Evolutionary conservation across 2,113 vertebrate species (phyloP).

Genomic region (Proteles cristata): DNA sequence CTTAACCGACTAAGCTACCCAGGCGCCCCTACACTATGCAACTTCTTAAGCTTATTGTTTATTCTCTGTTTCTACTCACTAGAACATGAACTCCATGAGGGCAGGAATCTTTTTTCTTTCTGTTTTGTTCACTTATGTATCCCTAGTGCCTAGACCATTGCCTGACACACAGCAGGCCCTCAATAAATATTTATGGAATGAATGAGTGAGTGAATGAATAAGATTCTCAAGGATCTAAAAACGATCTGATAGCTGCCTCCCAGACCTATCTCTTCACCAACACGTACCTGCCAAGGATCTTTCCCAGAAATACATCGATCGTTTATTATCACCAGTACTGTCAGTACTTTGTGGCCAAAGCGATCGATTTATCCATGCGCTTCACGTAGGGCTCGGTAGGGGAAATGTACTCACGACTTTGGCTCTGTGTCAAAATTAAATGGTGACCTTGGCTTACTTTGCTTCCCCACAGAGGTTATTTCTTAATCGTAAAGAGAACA

Average conservation of each 20-base stretch:
- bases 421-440: slow-evolving; percentile 71
- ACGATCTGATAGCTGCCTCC: not conserved
- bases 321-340: not conserved
- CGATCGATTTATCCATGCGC: not conserved
- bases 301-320: slow-evolving; percentile 62
- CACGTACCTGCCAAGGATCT: not conserved
- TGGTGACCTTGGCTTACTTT: slow-evolving; percentile 69
- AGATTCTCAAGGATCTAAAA: slow-evolving; percentile 18
- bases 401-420: slow-evolving; percentile 9
- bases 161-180: not conserved
- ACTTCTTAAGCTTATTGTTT: not conserved
- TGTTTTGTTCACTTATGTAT: not conserved
- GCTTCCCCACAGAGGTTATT: slow-evolving; percentile 63
- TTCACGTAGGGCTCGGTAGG: not conserved
- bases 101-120: not conserved
- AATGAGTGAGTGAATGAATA: not conserved
- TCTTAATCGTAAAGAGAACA: slow-evolving; percentile 54
- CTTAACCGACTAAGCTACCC: too few species aligned
- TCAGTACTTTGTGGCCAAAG: slow-evolving; percentile 49
- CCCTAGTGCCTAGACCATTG: not conserved
- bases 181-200: not conserved
- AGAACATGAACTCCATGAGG: not conserved
- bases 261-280: not conserved
- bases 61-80: not conserved
- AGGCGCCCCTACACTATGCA: fast-evolving